Evolutionary conservation across 1,140 invertebrate genomes (phyloP), one percentile per base, ranked within the genome.

Genomic region (Megalopta genalis): DNA sequence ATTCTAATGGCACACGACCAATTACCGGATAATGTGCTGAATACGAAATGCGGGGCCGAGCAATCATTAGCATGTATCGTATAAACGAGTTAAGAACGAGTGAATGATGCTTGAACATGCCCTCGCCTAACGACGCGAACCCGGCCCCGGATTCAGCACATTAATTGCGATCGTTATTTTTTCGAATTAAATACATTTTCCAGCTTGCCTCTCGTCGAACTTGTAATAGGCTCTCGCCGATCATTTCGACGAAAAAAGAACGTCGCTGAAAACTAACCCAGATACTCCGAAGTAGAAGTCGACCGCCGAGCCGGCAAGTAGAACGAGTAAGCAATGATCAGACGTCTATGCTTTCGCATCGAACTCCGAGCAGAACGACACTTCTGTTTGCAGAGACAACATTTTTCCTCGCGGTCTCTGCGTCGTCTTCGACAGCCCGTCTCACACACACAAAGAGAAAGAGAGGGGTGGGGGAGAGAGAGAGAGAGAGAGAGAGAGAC

Each of bases 21-120:
- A 75, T 75, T 67, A 75, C 9, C n/a, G 18, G 62, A 54, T 57
- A 74, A 66, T 54, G 62, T 54, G 32, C 9, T 57, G 49, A 69
- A 69, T 69, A 37, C 14, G 14, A 52, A 52, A 52, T 52, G 16
- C 16, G 49, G 18, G 18, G 42, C 16, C 49, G 8, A 37, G 52
- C 32, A 21, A 52, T 52, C 64, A 46, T 69, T 37, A 69, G 21
- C 37, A 37, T 27, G 23, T 57, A 42, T 66, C 46, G 12, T 21
- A 54, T 37, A 52, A 37, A 49, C n/a, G 46, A 21, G 60, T 63
- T 18, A 21, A n/a, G n/a, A 14, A 27, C 21, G 16, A 52, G 46
- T 63, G 8, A 32, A 64, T 37, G 60, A 10, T 65, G 27, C 32
- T 27, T 46, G 72, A 74, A 10, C 23, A 39, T 39, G 23, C 46